phyloP scores from a whole-genome alignment of 2,113 vertebrate genomes.

The Mellivora capensis region DNA sequence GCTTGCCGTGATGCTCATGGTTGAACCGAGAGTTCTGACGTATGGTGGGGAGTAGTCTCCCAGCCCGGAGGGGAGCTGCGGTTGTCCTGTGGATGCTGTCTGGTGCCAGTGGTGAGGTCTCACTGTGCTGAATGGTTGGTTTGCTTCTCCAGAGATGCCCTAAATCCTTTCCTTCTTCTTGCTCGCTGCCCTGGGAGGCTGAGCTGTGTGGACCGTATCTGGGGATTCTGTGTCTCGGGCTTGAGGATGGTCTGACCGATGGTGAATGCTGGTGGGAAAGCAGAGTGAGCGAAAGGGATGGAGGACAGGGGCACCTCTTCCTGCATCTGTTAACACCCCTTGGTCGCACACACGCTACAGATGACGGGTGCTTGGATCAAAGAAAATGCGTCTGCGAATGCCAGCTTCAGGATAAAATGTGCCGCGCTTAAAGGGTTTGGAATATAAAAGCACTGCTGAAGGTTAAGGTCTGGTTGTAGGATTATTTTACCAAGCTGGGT shows the following conservation, averaged over 20 bases:
- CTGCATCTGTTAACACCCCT: accelerated
- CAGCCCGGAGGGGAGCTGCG: accelerated
- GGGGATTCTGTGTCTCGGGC: too few relatives aligned
- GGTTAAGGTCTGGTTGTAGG: too few relatives aligned
- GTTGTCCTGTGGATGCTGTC: background rate
- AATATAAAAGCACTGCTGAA: background rate
- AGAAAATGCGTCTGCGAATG: background rate
- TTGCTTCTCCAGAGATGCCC: background rate
- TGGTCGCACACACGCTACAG: background rate
- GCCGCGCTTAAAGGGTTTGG: background rate
- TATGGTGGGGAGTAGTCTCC: background rate
- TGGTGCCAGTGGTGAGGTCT: accelerated
- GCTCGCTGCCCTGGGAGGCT: background rate
- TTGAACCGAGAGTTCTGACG: accelerated
- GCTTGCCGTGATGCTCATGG: too few relatives aligned
- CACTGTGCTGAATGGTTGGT: accelerated
- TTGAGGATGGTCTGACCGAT: background rate
- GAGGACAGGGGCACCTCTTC: too few relatives aligned
- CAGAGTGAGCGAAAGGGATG: background rate
- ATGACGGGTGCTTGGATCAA: background rate
- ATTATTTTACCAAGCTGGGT: background rate
- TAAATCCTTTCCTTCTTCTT: too few relatives aligned
- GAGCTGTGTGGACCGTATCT: accelerated
- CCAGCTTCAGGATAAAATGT: background rate
- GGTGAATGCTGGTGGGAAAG: background rate